phyloP scores from a whole-genome alignment of 2,113 vertebrate genomes.

The Malurus cyaneus region DNA sequence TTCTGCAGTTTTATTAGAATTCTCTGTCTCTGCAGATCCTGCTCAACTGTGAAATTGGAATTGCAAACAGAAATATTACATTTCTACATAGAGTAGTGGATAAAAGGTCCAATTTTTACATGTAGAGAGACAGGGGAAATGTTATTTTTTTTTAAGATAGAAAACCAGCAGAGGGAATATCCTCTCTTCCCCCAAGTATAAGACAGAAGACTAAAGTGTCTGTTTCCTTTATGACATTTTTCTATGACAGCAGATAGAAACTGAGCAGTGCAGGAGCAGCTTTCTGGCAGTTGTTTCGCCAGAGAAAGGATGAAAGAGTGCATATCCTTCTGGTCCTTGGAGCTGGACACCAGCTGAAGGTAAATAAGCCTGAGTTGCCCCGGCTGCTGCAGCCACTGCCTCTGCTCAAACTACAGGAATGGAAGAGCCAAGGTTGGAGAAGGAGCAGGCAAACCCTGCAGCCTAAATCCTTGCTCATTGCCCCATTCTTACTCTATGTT shows the following conservation, averaged over 20 bases:
- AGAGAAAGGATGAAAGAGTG: background rate
- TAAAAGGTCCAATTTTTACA: constrained; percentile 70
- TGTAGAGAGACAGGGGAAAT: constrained; percentile 21
- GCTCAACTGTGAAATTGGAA: constrained; percentile 85
- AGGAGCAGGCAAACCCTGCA: background rate
- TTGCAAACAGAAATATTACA: constrained; percentile 81
- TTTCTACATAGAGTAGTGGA: constrained; percentile 71
- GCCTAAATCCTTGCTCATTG: background rate
- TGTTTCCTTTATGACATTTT: background rate
- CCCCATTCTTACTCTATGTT: background rate
- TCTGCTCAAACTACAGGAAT: background rate
- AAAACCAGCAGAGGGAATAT: background rate
- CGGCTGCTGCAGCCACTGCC: background rate
- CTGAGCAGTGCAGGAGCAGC: background rate
- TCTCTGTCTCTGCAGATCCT: constrained; percentile 76
- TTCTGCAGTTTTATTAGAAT: constrained; percentile 79
- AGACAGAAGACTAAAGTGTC: background rate
- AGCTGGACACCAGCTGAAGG: background rate
- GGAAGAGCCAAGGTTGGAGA: background rate
- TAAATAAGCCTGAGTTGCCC: background rate
- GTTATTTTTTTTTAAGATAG: background rate
- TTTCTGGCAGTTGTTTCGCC: background rate
- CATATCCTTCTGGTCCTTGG: background rate
- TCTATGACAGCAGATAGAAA: background rate
- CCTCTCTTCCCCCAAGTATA: background rate